A percentile compares a stretch with the other conserved stretches of the same genome.
Evolutionary conservation across 2,888 invertebrate species (phyloP).

Genomic region (Lasius platythorax): DNA sequence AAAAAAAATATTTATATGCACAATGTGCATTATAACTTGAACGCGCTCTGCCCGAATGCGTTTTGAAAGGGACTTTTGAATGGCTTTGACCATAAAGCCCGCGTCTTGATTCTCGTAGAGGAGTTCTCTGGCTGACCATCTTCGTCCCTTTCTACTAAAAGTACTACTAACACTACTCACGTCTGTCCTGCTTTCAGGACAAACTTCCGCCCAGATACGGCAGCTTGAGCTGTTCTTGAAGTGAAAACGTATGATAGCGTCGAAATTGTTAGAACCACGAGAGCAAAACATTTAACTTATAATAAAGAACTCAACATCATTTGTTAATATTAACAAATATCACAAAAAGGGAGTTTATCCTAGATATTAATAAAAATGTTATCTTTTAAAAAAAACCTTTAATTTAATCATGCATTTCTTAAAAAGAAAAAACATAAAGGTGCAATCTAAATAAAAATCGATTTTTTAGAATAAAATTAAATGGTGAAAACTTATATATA

Average conservation of each 20-base stretch:
- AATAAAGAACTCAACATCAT: neutral
- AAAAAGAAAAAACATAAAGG: neutral
- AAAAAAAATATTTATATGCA: neutral
- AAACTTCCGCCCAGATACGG: slow-evolving; percentile 46
- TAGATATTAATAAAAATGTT: neutral
- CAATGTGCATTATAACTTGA: slow-evolving; percentile 13
- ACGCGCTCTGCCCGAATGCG: neutral
- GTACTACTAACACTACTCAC: slow-evolving; percentile 9
- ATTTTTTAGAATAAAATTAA: neutral
- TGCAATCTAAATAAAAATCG: neutral
- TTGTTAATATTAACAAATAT: neutral
- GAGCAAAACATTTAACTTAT: neutral
- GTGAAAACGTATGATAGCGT: slow-evolving; percentile 26
- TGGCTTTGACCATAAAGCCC: slow-evolving; percentile 9
- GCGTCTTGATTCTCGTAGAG: slow-evolving; percentile 11
- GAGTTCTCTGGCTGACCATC: neutral
- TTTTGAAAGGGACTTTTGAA: slow-evolving; percentile 34
- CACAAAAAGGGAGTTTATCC: neutral
- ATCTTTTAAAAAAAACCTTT: neutral
- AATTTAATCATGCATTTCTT: neutral
- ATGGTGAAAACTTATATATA: too few species aligned
- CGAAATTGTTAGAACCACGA: slow-evolving; percentile 11
- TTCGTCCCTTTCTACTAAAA: slow-evolving; percentile 22
- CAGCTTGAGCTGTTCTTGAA: slow-evolving; percentile 34
- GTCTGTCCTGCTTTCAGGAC: slow-evolving; percentile 6